These are phyloP conservation scores for Panulirus ornatus DNA, from an alignment of 1,140 invertebrate species.

Conservation along the genomic window DNA sequence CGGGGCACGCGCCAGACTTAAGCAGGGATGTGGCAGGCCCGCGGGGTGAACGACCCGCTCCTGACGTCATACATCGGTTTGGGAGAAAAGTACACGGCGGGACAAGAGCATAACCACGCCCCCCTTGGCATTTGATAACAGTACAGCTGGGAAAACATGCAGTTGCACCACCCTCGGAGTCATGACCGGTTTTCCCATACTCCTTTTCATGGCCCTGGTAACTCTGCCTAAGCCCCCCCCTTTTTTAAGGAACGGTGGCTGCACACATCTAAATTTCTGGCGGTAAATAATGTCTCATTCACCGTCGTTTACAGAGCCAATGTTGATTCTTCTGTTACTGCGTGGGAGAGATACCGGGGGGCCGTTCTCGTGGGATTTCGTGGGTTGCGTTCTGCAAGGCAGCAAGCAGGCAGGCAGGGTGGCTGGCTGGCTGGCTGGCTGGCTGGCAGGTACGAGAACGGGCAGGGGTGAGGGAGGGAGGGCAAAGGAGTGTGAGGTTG, in stretches of 20 bases:
- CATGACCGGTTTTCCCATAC: too few relatives aligned
- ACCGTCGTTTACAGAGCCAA: background rate
- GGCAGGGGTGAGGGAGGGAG: slow-evolving; percentile 11
- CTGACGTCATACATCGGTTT: too few relatives aligned
- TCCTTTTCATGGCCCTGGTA: too few relatives aligned
- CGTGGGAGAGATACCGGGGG: background rate
- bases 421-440: background rate
- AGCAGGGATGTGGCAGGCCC: background rate
- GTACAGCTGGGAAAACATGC: too few relatives aligned
- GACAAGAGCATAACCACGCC: too few relatives aligned
- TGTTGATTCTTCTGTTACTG: slow-evolving; percentile 34
- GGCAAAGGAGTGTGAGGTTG: background rate
- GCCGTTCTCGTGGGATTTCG: slow-evolving; percentile 48
- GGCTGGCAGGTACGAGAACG: slow-evolving; percentile 2
- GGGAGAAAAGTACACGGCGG: too few relatives aligned
- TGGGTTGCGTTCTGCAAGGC: slow-evolving; percentile 6
- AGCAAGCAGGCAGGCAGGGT: slow-evolving; percentile 3
- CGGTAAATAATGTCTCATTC: background rate
- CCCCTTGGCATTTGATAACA: too few relatives aligned
- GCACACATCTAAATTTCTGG: background rate
- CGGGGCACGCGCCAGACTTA: slow-evolving; percentile 13
- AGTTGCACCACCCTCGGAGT: too few relatives aligned
- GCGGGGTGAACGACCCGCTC: slow-evolving; percentile 60
- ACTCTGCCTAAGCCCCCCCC: too few relatives aligned
- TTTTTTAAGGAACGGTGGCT: too few relatives aligned